phyloP scores from a whole-genome alignment of 2,888 invertebrate species.

The Zygaena filipendulae region DNA sequence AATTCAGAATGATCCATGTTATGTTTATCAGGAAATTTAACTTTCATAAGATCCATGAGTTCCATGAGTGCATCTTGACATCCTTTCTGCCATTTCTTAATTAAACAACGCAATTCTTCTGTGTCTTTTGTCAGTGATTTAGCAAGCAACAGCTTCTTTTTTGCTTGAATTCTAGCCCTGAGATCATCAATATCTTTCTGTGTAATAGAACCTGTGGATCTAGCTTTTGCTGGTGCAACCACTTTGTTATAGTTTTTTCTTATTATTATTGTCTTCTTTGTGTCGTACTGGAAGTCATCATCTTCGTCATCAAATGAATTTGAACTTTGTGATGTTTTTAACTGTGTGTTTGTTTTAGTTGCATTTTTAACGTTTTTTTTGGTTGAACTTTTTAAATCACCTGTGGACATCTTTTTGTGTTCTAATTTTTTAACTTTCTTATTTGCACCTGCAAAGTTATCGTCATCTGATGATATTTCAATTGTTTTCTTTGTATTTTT shows the following conservation, averaged over 20 bases:
- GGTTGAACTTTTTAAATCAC: constrained; percentile 16
- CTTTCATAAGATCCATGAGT: constrained; percentile 51
- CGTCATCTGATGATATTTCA: constrained; percentile 21
- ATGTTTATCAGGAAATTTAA: constrained; percentile 41
- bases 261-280: constrained; percentile 42
- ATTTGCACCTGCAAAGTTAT: constrained; percentile 30
- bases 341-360: constrained; percentile 18
- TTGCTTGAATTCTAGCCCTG: constrained; percentile 43
- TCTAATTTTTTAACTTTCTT: constrained; percentile 22
- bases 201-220: constrained; percentile 55
- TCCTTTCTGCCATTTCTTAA: constrained; percentile 64
- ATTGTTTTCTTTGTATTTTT: constrained; percentile 11
- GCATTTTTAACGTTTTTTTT: constrained; percentile 7
- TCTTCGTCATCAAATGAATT: constrained; percentile 31
- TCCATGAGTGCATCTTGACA: constrained; percentile 63
- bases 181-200: constrained; percentile 50
- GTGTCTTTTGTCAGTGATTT: constrained; percentile 47
- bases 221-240: constrained; percentile 37
- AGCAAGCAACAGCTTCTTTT: constrained; percentile 44
- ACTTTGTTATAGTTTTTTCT: constrained; percentile 46
- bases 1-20: constrained; percentile 57
- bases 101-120: constrained; percentile 50
- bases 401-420: constrained; percentile 25
- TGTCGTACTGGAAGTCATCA: constrained; percentile 41
- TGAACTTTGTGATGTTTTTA: constrained; percentile 29